Conservation (phyloP, 2,888 invertebrate genomes). For the Rhaphigaster nebulosa region DNA sequence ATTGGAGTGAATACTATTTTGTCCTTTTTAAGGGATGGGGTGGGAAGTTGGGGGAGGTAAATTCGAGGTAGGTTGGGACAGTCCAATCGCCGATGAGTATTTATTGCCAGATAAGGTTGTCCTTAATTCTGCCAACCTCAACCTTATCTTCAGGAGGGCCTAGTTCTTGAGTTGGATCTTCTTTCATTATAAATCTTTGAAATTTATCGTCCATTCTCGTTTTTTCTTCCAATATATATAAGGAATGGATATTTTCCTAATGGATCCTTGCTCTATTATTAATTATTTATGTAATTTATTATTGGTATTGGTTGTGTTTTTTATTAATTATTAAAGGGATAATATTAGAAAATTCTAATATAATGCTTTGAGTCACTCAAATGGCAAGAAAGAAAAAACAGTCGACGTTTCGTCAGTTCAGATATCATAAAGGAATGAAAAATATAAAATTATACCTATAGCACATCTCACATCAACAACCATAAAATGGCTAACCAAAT, state of each 20-base stretch:
- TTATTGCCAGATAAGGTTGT: conserved; percentile 26
- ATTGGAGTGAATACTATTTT: not conserved
- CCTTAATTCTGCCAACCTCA: conserved; percentile 33
- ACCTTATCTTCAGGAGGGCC: not conserved
- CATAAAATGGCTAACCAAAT: too few species aligned
- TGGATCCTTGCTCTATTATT: not conserved
- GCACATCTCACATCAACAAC: too few species aligned
- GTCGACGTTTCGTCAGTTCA: too few species aligned
- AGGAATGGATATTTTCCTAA: not conserved
- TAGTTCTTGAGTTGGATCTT: conserved; percentile 26
- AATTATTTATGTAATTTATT: not conserved
- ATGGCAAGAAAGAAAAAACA: too few species aligned
- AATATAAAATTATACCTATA: too few species aligned
- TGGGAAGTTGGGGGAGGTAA: not conserved
- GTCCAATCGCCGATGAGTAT: conserved; percentile 34
- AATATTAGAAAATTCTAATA: too few species aligned
- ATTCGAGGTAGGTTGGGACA: not conserved
- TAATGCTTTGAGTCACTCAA: too few species aligned
- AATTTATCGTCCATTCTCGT: conserved; percentile 5
- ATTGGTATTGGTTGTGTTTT: not conserved
- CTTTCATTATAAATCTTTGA: conserved; percentile 27
- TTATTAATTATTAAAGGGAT: too few species aligned
- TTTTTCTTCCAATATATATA: not conserved
- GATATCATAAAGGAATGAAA: too few species aligned
- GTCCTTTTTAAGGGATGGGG: not conserved